Evolutionary conservation across 1,140 invertebrate genomes (phyloP).

Genomic region (Brachionus manjavacas): DNA sequence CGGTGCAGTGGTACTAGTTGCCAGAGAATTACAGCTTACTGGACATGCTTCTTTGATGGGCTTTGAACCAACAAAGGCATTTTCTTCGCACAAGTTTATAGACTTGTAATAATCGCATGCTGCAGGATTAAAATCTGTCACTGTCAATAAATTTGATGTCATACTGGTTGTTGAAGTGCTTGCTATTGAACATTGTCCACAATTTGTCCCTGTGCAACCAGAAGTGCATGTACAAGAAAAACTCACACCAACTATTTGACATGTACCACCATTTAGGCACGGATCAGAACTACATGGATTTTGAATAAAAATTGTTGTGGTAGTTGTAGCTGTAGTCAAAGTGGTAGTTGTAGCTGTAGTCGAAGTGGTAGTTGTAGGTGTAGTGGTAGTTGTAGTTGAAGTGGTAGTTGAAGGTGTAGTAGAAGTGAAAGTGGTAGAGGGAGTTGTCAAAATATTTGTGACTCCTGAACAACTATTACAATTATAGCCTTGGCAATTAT

Average conservation of each 20-base stretch:
- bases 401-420: too few species aligned
- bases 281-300: background rate
- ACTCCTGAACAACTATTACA: background rate
- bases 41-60: slow-evolving; percentile 1
- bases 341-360: background rate
- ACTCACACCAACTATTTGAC: background rate
- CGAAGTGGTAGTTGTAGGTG: background rate
- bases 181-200: background rate
- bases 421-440: background rate
- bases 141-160: background rate
- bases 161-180: background rate
- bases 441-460: background rate
- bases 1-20: background rate
- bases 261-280: background rate
- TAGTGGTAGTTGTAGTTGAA: background rate
- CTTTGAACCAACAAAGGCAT: background rate
- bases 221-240: background rate
- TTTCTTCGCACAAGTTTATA: background rate
- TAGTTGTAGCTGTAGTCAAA: background rate
- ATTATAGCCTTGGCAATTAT: background rate
- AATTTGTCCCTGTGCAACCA: background rate
- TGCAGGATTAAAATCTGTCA: background rate
- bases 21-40: background rate
- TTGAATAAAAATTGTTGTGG: background rate
- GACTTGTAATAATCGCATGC: background rate